Evolutionary conservation across 2,797 vertebrate species (phyloP).

Genomic region (Choloepus didactylus): DNA sequence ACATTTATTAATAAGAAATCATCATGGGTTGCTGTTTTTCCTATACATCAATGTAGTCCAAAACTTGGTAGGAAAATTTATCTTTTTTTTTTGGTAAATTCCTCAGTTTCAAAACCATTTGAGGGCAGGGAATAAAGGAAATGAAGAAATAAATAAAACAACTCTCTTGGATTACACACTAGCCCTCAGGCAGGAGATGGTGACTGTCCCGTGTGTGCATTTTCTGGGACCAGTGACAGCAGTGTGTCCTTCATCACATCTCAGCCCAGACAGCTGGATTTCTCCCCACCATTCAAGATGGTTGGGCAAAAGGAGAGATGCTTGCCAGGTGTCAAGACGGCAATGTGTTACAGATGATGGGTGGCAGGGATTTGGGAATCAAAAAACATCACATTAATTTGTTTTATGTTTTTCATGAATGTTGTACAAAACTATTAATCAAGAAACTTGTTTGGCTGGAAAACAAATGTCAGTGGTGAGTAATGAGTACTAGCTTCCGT

Average conservation of each 20-base stretch:
- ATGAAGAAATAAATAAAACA: slow-evolving; percentile 14
- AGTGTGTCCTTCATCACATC: fast-evolving
- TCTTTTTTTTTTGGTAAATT: not conserved
- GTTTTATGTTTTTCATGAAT: slow-evolving; percentile 44
- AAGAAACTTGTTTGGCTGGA: slow-evolving; percentile 71
- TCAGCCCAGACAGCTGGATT: not conserved
- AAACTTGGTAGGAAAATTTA: not conserved
- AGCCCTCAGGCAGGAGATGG: not conserved
- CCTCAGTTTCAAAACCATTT: not conserved
- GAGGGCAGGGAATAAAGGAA: slow-evolving; percentile 26
- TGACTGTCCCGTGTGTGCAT: not conserved
- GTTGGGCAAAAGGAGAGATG: not conserved
- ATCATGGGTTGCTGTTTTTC: not conserved
- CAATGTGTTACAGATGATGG: not conserved
- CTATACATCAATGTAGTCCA: not conserved
- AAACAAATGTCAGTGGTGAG: slow-evolving; percentile 79
- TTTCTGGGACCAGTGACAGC: not conserved
- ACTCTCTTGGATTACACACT: not conserved
- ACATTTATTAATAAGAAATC: not conserved
- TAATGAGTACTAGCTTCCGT: slow-evolving; percentile 59
- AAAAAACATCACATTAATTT: not conserved
- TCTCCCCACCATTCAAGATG: not conserved
- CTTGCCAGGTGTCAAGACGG: not conserved
- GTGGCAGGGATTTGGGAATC: not conserved
- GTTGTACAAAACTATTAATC: slow-evolving; percentile 56